A percentile compares a stretch with the other conserved stretches of the same genome.
These are phyloP conservation scores for Drosophila greeni DNA, from an alignment of 2,888 invertebrate species.

Conservation along the genomic window DNA sequence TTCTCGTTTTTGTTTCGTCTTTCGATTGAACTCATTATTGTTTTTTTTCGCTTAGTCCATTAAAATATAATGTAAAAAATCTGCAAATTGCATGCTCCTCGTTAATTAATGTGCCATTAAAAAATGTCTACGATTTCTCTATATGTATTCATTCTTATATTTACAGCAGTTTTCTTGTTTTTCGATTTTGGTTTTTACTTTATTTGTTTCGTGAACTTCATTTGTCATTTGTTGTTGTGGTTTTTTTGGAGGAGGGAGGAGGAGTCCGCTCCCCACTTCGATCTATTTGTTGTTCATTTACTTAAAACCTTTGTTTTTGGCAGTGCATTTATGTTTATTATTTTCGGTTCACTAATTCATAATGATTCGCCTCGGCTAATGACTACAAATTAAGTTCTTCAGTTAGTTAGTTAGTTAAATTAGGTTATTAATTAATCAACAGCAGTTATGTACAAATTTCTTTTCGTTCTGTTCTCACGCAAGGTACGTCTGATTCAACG, in stretches of 20 bases:
- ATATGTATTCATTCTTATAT: conserved; percentile 75
- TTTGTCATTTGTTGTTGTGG: conserved; percentile 23
- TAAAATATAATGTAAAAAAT: conserved; percentile 73
- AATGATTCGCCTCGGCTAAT: conserved; percentile 61
- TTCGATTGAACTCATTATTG: conserved; percentile 57
- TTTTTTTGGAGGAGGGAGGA: conserved; percentile 3
- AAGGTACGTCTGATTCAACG: conserved; percentile 72
- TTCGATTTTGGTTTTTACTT: conserved; percentile 29
- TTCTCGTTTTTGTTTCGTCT: conserved; percentile 54
- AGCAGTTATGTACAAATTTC: conserved; percentile 68
- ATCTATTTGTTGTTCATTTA: conserved; percentile 55
- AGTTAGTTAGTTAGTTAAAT: conserved; percentile 47
- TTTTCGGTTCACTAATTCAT: conserved; percentile 60
- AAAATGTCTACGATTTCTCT: conserved; percentile 68
- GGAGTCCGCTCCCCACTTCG: conserved; percentile 23
- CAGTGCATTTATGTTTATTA: conserved; percentile 76
- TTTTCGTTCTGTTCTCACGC: conserved; percentile 57
- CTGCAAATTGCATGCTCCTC: conserved; percentile 67
- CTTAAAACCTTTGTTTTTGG: conserved; percentile 76
- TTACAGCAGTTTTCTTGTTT: conserved; percentile 65
- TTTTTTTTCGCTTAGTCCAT: conserved; percentile 53
- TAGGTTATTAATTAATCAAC: conserved; percentile 67
- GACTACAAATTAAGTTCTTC: conserved; percentile 60
- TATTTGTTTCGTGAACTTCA: conserved; percentile 16
- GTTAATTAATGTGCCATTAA: conserved; percentile 71